Conservation (phyloP, 2,888 invertebrate genomes). For the Caenorhabditis drosophilae region DNA sequence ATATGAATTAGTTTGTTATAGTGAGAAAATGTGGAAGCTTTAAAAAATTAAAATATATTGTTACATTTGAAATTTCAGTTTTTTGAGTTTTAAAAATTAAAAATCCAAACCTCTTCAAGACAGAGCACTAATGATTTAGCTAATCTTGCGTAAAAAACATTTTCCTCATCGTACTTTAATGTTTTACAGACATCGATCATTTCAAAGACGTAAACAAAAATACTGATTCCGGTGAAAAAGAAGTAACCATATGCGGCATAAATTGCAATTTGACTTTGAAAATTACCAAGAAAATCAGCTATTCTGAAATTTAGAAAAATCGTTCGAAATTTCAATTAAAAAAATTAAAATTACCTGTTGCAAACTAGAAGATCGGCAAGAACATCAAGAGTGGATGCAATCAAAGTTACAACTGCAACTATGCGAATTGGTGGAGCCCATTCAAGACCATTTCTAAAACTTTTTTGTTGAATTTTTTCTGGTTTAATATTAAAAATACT, state of each 20-base stretch:
- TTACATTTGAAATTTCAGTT: too few relatives aligned
- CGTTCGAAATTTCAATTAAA: background rate
- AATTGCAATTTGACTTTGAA: slow-evolving; percentile 54
- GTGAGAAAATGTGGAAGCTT: too few relatives aligned
- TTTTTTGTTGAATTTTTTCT: too few relatives aligned
- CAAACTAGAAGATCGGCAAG: slow-evolving; percentile 68
- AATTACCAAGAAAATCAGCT: slow-evolving; percentile 62
- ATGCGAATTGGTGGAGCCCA: slow-evolving; percentile 68
- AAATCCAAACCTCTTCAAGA: slow-evolving; percentile 68
- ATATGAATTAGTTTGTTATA: too few relatives aligned
- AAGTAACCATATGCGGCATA: slow-evolving; percentile 65
- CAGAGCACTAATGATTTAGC: slow-evolving; percentile 68
- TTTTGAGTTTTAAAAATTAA: too few relatives aligned
- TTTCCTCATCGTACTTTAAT: slow-evolving; percentile 68
- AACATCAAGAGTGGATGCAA: slow-evolving; percentile 67
- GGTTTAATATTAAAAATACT: too few relatives aligned
- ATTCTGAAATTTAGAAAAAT: slow-evolving; percentile 42
- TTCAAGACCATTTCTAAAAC: slow-evolving; percentile 63
- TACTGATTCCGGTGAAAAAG: slow-evolving; percentile 65
- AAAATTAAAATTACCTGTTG: slow-evolving; percentile 37
- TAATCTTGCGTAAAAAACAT: slow-evolving; percentile 66
- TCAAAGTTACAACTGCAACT: slow-evolving; percentile 66
- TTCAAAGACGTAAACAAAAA: slow-evolving; percentile 65
- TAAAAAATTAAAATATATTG: too few relatives aligned
- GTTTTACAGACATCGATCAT: slow-evolving; percentile 68